Conservation (phyloP, 2,888 invertebrate genomes). For the Liposcelis brunnea region DNA sequence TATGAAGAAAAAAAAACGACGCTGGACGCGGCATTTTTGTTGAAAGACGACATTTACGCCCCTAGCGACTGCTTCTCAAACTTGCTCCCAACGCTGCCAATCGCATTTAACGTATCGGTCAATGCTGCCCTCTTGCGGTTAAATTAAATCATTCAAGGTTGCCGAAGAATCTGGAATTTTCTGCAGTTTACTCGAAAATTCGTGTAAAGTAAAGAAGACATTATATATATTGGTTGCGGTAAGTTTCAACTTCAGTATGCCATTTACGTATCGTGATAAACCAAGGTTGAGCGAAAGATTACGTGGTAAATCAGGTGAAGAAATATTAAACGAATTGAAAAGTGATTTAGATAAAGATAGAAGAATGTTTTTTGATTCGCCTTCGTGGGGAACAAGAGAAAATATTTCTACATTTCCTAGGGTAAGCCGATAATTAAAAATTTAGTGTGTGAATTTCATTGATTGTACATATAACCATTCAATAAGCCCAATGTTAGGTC, state of each 20-base stretch:
- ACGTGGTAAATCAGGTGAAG: conserved; percentile 21
- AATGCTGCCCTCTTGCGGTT: too few relatives aligned
- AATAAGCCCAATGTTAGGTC: too few relatives aligned
- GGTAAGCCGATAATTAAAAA: conserved; percentile 17
- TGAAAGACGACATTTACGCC: too few relatives aligned
- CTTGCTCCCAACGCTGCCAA: too few relatives aligned
- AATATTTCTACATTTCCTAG: conserved; percentile 18
- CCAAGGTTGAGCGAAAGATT: conserved; percentile 21
- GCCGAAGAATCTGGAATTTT: neutral
- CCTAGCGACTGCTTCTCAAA: too few relatives aligned
- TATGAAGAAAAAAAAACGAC: too few relatives aligned
- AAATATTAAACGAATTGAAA: conserved; percentile 21
- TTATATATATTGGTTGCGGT: neutral
- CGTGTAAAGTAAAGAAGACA: neutral
- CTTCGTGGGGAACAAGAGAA: conserved; percentile 16
- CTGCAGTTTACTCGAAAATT: conserved; percentile 1
- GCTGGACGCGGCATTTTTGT: too few relatives aligned
- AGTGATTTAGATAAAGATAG: conserved; percentile 20
- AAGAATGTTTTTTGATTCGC: conserved; percentile 20
- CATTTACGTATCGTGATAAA: conserved; percentile 20
- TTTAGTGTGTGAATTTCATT: neutral
- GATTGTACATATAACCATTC: neutral
- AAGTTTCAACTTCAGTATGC: conserved; percentile 14
- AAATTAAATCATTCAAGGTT: neutral
- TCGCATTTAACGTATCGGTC: too few relatives aligned